Percentiles rank a stretch among this genome's conserved stretches.
These are phyloP conservation scores for Drosophila lutescens DNA, from an alignment of 2,888 invertebrate genomes.

Conservation along the genomic window DNA sequence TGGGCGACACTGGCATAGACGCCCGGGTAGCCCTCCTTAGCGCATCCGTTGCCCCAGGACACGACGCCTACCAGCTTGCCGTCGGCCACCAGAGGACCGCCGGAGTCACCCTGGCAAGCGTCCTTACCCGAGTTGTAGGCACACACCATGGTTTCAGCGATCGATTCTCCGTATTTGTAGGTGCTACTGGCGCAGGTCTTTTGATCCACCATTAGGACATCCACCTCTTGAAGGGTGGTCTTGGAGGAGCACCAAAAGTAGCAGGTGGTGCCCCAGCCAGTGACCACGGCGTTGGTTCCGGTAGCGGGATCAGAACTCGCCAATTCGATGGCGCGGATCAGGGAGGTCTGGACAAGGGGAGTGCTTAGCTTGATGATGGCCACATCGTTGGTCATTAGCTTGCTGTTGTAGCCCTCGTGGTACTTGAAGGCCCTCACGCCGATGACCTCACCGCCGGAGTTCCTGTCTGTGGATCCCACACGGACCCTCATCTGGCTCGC, in stretches of 20 bases:
- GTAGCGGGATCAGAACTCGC: slow-evolving; percentile 60
- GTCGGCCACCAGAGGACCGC: slow-evolving; percentile 82
- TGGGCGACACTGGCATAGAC: slow-evolving; percentile 79
- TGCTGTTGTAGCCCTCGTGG: slow-evolving; percentile 79
- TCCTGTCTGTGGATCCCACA: slow-evolving; percentile 81
- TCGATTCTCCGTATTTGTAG: slow-evolving; percentile 59
- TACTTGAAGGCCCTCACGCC: slow-evolving; percentile 75
- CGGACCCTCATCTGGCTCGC: slow-evolving; percentile 75
- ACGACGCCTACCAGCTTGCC: slow-evolving; percentile 80
- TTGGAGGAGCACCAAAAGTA: slow-evolving; percentile 55
- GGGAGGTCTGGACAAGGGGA: slow-evolving; percentile 66
- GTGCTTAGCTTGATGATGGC: slow-evolving; percentile 82
- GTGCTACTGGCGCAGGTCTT: slow-evolving; percentile 27
- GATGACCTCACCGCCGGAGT: slow-evolving; percentile 82
- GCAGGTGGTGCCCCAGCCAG: slow-evolving; percentile 83
- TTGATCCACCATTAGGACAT: slow-evolving; percentile 23
- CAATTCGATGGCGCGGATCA: slow-evolving; percentile 65
- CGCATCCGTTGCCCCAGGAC: slow-evolving; percentile 83
- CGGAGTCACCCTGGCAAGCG: slow-evolving; percentile 84
- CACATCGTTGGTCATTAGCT: slow-evolving; percentile 83
- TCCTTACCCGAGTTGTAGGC: slow-evolving; percentile 69
- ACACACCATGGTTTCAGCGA: slow-evolving; percentile 81
- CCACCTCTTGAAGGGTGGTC: slow-evolving; percentile 53
- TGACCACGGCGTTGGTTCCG: slow-evolving; percentile 76
- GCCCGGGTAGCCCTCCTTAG: slow-evolving; percentile 76